Evolutionary conservation across 2,113 vertebrate species (phyloP).

Genomic region (Puntigrus tetrazona): DNA sequence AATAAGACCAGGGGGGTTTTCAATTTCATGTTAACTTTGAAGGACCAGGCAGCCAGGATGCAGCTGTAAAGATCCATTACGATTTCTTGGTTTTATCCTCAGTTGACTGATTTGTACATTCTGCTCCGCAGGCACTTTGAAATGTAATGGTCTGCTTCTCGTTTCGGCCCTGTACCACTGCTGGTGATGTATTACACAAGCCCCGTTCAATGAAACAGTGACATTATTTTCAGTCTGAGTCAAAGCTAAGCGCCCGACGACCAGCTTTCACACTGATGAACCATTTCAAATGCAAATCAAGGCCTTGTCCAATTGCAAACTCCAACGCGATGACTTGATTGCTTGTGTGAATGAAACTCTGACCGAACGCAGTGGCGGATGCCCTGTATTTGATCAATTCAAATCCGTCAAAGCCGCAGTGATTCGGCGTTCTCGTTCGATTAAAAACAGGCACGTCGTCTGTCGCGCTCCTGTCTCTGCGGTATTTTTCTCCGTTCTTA

Average conservation of each 20-base stretch:
- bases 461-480: constrained; percentile 11
- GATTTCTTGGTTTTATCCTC: not conserved
- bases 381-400: not conserved
- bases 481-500: constrained; percentile 20
- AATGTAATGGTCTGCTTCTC: not conserved
- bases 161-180: not conserved
- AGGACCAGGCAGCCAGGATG: not conserved
- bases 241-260: not conserved
- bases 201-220: not conserved
- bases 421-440: constrained; percentile 4
- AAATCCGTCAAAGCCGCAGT: not conserved
- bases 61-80: not conserved
- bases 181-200: not conserved
- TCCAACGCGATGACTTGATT: not conserved
- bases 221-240: constrained; percentile 7
- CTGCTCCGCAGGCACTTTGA: not conserved
- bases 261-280: not conserved
- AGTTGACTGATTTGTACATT: not conserved
- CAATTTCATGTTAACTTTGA: constrained; percentile 4
- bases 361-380: not conserved
- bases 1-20: not conserved
- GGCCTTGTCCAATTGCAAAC: not conserved
- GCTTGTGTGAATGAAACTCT: not conserved
- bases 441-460: constrained; percentile 32
- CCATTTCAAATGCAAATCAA: constrained; percentile 2